Evolutionary conservation across 2,797 vertebrate species (phyloP), one percentile per base, ranked within the genome.

Genomic region (Sarcoramphus papa): DNA sequence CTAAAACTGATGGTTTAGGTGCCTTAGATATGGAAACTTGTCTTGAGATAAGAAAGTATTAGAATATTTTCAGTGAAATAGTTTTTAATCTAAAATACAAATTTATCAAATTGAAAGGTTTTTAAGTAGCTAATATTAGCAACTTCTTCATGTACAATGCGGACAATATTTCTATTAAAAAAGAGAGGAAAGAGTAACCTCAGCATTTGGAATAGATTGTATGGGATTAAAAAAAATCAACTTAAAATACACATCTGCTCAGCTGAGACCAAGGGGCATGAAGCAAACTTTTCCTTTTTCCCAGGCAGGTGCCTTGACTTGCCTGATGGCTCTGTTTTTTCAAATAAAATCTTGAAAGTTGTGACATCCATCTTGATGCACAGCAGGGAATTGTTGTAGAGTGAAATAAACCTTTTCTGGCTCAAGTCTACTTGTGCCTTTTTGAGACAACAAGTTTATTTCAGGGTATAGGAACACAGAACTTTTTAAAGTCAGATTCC

Each of bases 1-100:
- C 3, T 60, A 28, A 82, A 88, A 15, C 3, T 1, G 2, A 50
- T 35, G 2, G 2, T 5, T 85, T 76, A 54, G 2, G 0, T 54
- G 10, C 8, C 12, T 62, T 54, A 37, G 19, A 8, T 40, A 48
- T 7, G 14, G n/a, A 85, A 65, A 73, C 14, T 37, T 19, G 0
- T 62, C 47, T 63, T 74, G 31, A n/a, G 6, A 45, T 62, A 43
- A 54, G 50, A 48, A 67, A 53, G 7, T 19, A 28, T n/a, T 75
- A 22, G 10, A 40, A 6, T n/a, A 22, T 68, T 91, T 89, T 40
- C 4, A 53, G 8, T 53, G 0, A 68, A 72, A 41, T 16, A 35
- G 0, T 43, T 62, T 82, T 76, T 72, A 40, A 60, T 33, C 9
- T 74, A 54, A 94, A 88, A 74, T 9, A 70, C 0, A 35, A 41